phyloP scores from a whole-genome alignment of 2,797 vertebrate species.

The Enteromius paludinosus region DNA sequence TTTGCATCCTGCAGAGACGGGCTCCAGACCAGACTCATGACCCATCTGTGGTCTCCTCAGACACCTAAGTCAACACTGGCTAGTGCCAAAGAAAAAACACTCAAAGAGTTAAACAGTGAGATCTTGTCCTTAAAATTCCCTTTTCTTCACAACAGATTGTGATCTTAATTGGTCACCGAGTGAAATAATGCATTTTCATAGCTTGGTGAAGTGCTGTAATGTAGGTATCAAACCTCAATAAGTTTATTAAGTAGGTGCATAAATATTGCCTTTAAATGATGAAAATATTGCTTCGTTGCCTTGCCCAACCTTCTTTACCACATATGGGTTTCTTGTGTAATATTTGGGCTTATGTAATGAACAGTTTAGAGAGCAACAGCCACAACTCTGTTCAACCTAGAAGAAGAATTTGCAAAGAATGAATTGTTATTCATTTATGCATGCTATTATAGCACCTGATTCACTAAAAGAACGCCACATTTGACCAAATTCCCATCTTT shows the following conservation, averaged over 20 bases:
- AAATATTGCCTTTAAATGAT: constrained; percentile 37
- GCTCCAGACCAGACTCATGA: constrained; percentile 69
- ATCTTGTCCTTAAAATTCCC: constrained; percentile 33
- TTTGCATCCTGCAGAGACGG: constrained; percentile 66
- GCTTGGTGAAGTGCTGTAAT: not conserved
- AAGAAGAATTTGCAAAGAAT: constrained; percentile 24
- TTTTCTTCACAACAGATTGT: constrained; percentile 31
- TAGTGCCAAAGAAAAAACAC: constrained; percentile 38
- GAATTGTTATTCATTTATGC: not conserved
- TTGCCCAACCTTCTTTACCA: constrained; percentile 22
- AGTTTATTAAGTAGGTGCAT: constrained; percentile 29
- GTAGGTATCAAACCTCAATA: constrained; percentile 20
- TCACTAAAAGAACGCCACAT: not conserved
- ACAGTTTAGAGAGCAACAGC: constrained; percentile 31
- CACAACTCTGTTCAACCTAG: constrained; percentile 5
- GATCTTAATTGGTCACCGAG: constrained; percentile 41
- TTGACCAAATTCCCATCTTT: not conserved
- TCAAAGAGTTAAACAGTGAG: constrained; percentile 50
- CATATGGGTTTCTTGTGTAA: constrained; percentile 27
- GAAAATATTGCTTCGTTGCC: constrained; percentile 35
- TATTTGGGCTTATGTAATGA: constrained; percentile 41
- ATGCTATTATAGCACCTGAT: not conserved
- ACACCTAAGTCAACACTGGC: constrained; percentile 79
- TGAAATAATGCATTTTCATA: constrained; percentile 31
- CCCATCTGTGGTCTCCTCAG: constrained; percentile 78